Evolutionary conservation across 2,113 vertebrate species (phyloP).

Genomic region (Aplodontia rufa): DNA sequence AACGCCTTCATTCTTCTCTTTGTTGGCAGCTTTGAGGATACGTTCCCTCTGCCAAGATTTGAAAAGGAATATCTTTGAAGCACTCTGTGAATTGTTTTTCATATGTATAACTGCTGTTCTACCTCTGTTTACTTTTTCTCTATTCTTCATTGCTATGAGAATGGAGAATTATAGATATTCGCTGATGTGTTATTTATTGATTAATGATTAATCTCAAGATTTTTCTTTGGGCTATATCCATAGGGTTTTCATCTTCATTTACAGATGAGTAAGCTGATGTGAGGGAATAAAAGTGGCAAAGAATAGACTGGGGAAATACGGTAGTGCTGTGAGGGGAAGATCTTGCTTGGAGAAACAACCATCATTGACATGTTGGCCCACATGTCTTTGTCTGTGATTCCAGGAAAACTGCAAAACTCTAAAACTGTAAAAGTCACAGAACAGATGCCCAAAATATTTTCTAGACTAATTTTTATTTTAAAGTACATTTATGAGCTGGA

Average conservation of each 20-base stretch:
- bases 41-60: neutral
- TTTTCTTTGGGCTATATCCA: neutral
- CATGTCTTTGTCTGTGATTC: neutral
- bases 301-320: neutral
- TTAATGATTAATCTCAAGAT: neutral
- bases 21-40: neutral
- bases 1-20: neutral
- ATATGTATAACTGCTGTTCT: neutral
- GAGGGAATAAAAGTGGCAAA: neutral
- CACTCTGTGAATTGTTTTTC: neutral
- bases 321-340: neutral
- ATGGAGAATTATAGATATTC: neutral
- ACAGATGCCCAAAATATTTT: neutral
- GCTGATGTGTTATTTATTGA: neutral
- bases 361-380: neutral
- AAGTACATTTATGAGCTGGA: neutral
- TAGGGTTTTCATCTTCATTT: neutral
- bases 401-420: neutral
- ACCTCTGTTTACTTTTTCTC: neutral
- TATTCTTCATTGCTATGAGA: neutral
- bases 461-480: neutral
- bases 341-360: neutral
- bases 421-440: neutral
- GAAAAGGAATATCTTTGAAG: neutral
- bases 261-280: neutral